phyloP scores from a whole-genome alignment of 2,797 vertebrate species.

The Urosaurus nigricauda region DNA sequence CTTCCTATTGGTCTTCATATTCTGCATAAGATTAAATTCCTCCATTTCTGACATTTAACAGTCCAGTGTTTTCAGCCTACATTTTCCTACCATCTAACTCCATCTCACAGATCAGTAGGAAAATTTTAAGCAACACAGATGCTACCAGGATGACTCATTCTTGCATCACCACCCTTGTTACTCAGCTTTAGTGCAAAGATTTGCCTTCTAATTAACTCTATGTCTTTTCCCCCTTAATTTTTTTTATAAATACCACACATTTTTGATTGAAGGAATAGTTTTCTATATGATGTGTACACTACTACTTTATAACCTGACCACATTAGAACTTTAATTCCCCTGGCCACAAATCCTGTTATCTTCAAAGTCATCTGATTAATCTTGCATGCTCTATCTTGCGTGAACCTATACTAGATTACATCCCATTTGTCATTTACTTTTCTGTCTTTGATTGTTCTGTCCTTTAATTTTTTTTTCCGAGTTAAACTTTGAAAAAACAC shows the following conservation, averaged over 20 bases:
- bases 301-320: neutral
- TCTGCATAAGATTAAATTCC: neutral
- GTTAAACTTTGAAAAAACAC: constrained; percentile 33
- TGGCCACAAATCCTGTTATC: constrained; percentile 15
- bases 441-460: constrained; percentile 20
- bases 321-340: constrained; percentile 13
- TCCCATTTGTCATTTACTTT: constrained; percentile 27
- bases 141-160: neutral
- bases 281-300: neutral
- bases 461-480: constrained; percentile 26
- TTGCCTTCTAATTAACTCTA: constrained; percentile 11
- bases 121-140: neutral
- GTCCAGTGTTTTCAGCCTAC: neutral
- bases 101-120: neutral
- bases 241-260: neutral
- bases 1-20: neutral
- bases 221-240: neutral
- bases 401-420: constrained; percentile 5
- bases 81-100: neutral
- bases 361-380: constrained; percentile 28
- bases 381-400: constrained; percentile 8
- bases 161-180: neutral
- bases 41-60: constrained; percentile 10
- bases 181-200: neutral
- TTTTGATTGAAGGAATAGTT: neutral